phyloP scores from a whole-genome alignment of 2,113 vertebrate genomes.

The Trematocara marginatum region DNA sequence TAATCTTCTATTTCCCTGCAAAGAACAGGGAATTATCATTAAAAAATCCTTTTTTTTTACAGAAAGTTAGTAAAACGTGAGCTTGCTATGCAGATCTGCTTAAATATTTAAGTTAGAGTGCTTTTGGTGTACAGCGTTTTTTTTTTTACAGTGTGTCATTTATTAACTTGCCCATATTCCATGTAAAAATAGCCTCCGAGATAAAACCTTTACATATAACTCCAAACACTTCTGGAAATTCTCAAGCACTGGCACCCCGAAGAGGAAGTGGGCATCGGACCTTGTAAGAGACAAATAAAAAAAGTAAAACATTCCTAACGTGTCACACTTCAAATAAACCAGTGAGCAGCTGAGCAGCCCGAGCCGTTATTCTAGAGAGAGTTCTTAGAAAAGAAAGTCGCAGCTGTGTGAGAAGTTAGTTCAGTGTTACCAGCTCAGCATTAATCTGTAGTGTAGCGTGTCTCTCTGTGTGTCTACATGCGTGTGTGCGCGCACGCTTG shows the following conservation, averaged over 20 bases:
- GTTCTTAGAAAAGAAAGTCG: slow-evolving; percentile 1
- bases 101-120: neutral
- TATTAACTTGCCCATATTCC: neutral
- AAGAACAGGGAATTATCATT: rapidly evolving
- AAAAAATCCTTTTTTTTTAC: neutral
- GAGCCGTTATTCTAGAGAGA: neutral
- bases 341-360: neutral
- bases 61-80: neutral
- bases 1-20: neutral
- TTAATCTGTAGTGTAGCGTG: neutral
- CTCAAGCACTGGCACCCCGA: neutral
- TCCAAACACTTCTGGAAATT: neutral
- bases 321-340: neutral
- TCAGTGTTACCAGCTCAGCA: slow-evolving; percentile 4
- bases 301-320: neutral
- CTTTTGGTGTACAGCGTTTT: neutral
- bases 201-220: neutral
- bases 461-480: neutral
- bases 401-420: neutral
- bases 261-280: neutral
- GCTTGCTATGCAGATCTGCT: neutral
- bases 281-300: neutral
- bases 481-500: neutral
- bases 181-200: neutral
- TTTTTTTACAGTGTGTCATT: neutral